Percentiles rank a stretch among this genome's conserved stretches.
These are phyloP conservation scores for Caenorhabditis sulstoni DNA, from an alignment of 2,888 invertebrate species.

Conservation along the genomic window DNA sequence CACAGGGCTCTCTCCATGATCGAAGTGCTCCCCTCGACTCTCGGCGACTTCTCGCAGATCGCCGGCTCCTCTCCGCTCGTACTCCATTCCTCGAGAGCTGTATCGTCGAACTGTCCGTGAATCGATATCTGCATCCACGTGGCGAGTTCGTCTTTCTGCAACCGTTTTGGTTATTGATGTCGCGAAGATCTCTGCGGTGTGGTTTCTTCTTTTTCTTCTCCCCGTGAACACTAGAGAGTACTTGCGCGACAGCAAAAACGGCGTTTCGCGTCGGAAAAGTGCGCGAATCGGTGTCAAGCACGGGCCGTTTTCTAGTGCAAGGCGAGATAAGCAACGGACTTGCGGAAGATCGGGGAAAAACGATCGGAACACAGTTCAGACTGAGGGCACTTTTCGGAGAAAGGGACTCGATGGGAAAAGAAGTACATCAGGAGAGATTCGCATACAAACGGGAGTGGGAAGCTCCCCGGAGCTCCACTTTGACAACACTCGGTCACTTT, in stretches of 20 bases:
- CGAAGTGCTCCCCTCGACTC: slow-evolving; percentile 56
- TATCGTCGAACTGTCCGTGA: slow-evolving; percentile 54
- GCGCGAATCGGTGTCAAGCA: slow-evolving; percentile 51
- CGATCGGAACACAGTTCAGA: no score
- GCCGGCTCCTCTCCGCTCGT: slow-evolving; percentile 52
- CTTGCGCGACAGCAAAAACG: slow-evolving; percentile 17
- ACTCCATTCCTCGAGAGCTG: slow-evolving; percentile 62
- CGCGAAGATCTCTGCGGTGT: neutral
- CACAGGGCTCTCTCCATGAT: slow-evolving; percentile 77
- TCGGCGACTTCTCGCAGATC: slow-evolving; percentile 61
- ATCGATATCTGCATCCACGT: slow-evolving; percentile 68
- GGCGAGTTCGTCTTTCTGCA: slow-evolving; percentile 70
- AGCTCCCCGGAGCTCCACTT: no score
- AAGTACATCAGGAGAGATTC: no score
- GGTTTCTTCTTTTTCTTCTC: slow-evolving; percentile 18
- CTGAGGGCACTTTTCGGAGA: no score
- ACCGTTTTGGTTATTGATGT: slow-evolving; percentile 33
- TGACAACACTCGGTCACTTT: no score
- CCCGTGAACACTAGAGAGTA: slow-evolving; percentile 31
- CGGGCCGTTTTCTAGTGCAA: slow-evolving; percentile 31
- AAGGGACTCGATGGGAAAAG: no score
- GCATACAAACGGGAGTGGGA: no score
- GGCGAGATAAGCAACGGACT: slow-evolving; percentile 12
- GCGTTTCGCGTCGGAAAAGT: slow-evolving; percentile 36
- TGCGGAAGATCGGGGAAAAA: neutral